Evolutionary conservation across 1,140 invertebrate species (phyloP), one percentile per base, ranked within the genome.

Genomic region (Metopolophium dirhodum): DNA sequence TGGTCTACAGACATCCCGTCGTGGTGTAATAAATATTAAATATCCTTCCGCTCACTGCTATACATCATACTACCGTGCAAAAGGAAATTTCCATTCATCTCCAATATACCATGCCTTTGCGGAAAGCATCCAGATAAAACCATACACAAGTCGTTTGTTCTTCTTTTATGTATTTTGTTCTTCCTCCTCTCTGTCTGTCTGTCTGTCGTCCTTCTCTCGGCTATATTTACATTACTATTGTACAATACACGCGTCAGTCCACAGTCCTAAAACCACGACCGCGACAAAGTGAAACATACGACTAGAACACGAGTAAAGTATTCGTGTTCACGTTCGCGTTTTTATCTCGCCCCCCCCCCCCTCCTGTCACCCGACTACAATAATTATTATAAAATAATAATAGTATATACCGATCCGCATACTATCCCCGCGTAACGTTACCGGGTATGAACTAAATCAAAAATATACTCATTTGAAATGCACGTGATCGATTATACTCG

Each of bases 1-100:
- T 18, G 47, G 57, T 61, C 7, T 91, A 91, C 57, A 47, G 26
- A 14, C 41, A 41, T 91, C 90, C 45, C n/a, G 37, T 83, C 37
- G n/a, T 7, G 20, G 30, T 30, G 7, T 37, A 91, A 91, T 91
- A 91, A 83, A 91, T 91, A 82, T 91, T 82, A 91, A 91, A 83
- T 45, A 83, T 91, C 37, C 41, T 77, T n/a, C 61, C 30, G 90
- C 30, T n/a, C 37, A 9, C 54, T n/a, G 49, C 88, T 85, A 85
- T 41, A 45, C 37, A 85, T 26, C 22, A 30, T 45, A 41, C 37
- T 68, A 14, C 20, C 22, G 87, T 26, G 20, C n/a, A 37, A 89
- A 89, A 57, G 11, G n/a, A 89, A 57, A 89, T 89, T 89, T 89
- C 51, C 87, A 57, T 89, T 57, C 87, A 8, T 37, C 87, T 89